Base-by-base conservation (phyloP, 2,888 invertebrate species). In the Tetragonisca angustula region DNA sequence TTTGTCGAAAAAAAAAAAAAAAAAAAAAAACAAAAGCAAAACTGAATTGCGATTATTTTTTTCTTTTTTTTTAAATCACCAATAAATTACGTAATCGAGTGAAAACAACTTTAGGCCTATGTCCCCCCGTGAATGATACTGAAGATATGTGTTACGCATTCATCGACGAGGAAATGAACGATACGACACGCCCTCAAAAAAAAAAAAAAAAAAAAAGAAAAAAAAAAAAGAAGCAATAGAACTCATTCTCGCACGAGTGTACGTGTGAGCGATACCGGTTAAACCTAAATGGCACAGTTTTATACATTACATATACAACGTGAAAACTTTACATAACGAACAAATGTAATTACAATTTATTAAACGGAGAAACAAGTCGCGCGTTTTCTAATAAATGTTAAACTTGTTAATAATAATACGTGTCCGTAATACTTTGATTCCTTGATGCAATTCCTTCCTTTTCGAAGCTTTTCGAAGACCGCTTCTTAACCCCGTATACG, bases 211-310 rank as follows among this genome's bases (percentile, higher is more conserved):
- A 36, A 36, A 76, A 70, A 86, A n/a, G n/a, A n/a, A n/a, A n/a
- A 36, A 36, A 9, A 36, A 36, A 36, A 76, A 70, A 86, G 80
- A 77, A 68, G 77, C 74, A 27, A 65, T 56, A 70, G 80, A 82
- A 82, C 56, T 36, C 36, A 59, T 75, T 83, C 73, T 68, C 73
- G 61, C 36, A 65, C 36, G 43, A 69, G 13, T 61, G 70, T 79
- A 83, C 59, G 71, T 49, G 71, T 68, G 59, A 72, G 73, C 59
- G 67, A 83, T 75, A 79, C 62, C 65, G 54, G 67, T 89, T 89
- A 88, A 90, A 89, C 69, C 91, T 93, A 91, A 92, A 93, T 93
- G 93, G 93, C 93, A 93, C 93, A 11, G 90, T 87, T 89, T 84
- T 90, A 92, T 88, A 89, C 86, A 87, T 90, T 88, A 87, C 82